phyloP scores from a whole-genome alignment of 2,888 invertebrate species.

The Spisula subtruncata region DNA sequence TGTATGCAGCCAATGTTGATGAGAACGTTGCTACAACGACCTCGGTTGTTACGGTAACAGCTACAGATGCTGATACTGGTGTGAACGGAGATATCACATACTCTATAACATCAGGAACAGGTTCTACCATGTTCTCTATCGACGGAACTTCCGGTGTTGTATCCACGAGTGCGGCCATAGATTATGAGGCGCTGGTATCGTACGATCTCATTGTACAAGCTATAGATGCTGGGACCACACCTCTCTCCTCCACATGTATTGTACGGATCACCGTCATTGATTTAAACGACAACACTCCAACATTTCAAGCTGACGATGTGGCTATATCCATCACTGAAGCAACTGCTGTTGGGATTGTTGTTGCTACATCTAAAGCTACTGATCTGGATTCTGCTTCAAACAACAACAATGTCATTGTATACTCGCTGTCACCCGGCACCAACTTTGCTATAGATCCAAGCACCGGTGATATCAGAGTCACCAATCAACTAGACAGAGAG shows the following conservation, averaged over 20 bases:
- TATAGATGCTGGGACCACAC: constrained; percentile 75
- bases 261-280: constrained; percentile 76
- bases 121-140: constrained; percentile 74
- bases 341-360: constrained; percentile 70
- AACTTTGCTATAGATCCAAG: constrained; percentile 73
- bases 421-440: constrained; percentile 56
- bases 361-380: constrained; percentile 74
- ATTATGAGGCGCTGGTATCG: constrained; percentile 77
- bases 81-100: constrained; percentile 77
- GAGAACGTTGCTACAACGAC: constrained; percentile 71
- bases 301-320: constrained; percentile 69
- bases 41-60: constrained; percentile 63
- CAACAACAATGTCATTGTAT: constrained; percentile 80
- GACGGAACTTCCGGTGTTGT: constrained; percentile 75
- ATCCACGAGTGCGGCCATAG: constrained; percentile 68
- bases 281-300: constrained; percentile 81
- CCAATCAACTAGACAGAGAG: constrained; percentile 79
- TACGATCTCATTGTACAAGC: constrained; percentile 78
- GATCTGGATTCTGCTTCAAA: constrained; percentile 79
- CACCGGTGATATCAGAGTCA: constrained; percentile 76
- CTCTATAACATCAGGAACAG: constrained; percentile 74
- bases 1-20: constrained; percentile 68
- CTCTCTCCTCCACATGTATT: constrained; percentile 72
- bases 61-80: constrained; percentile 73
- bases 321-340: constrained; percentile 74